phyloP scores from a whole-genome alignment of 1,140 invertebrate genomes.

The Caenorhabditis tropicalis region DNA sequence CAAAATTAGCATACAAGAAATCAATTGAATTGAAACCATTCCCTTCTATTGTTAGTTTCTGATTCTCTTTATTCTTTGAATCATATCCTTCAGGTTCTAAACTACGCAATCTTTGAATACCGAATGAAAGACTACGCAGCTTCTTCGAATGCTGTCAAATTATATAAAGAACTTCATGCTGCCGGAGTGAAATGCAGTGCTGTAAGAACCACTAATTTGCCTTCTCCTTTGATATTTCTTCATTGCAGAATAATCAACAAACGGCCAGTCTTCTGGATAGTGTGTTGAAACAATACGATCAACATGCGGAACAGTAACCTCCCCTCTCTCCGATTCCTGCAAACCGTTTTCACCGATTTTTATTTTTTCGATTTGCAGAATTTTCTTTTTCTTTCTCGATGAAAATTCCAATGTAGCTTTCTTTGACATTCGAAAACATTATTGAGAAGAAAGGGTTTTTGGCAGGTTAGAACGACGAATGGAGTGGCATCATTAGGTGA shows the following conservation, averaged over 20 bases:
- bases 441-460: no score
- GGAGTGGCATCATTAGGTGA: no score
- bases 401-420: no score
- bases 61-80: background rate
- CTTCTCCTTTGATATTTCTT: background rate
- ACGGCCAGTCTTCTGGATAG: background rate
- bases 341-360: background rate
- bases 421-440: no score
- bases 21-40: background rate
- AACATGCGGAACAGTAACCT: background rate
- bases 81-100: background rate
- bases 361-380: background rate
- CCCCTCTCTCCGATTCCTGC: background rate
- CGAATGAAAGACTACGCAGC: constrained; percentile 6
- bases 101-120: constrained; percentile 50
- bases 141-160: background rate
- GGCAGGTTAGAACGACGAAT: no score
- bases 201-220: background rate
- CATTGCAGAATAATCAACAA: background rate
- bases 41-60: constrained; percentile 36
- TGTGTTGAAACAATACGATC: constrained; percentile 13
- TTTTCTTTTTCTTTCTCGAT: no score
- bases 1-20: constrained; percentile 43
- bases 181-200: background rate
- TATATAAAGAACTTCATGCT: background rate